A percentile compares a stretch with the other conserved stretches of the same genome.
Conservation (phyloP, 2,113 vertebrate species). For the Cichladusa arquata region DNA sequence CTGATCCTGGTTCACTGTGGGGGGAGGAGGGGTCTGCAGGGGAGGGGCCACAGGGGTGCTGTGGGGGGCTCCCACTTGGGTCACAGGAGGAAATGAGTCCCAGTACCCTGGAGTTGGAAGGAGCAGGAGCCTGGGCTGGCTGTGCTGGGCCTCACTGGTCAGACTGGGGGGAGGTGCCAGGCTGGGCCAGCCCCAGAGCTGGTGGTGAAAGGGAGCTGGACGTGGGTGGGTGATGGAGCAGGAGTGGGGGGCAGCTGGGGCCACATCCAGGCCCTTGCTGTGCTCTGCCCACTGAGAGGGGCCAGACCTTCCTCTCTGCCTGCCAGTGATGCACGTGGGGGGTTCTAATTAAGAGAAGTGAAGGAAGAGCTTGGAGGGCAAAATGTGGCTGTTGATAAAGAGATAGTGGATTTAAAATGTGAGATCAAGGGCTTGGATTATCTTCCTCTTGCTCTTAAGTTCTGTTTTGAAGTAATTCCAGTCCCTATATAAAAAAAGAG, state of each 20-base stretch:
- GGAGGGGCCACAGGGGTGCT: background rate
- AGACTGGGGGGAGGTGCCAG: background rate
- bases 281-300: background rate
- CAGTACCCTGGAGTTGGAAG: fast-evolving
- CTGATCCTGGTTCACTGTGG: background rate
- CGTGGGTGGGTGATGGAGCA: background rate
- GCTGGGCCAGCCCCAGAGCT: background rate
- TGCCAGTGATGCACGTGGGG: background rate
- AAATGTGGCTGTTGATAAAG: background rate
- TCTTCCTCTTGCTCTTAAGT: background rate
- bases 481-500: background rate
- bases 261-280: fast-evolving
- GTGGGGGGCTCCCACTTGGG: too few relatives aligned
- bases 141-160: background rate
- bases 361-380: background rate
- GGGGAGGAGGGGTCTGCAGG: background rate
- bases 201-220: background rate
- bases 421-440: background rate
- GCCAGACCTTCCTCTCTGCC: background rate
- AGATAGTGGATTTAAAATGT: background rate
- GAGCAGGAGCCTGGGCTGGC: background rate
- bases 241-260: background rate
- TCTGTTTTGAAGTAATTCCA: background rate
- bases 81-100: background rate
- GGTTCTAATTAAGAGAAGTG: background rate